Conservation (phyloP, 2,888 invertebrate species). For the Lepetodrilus schrolli region DNA sequence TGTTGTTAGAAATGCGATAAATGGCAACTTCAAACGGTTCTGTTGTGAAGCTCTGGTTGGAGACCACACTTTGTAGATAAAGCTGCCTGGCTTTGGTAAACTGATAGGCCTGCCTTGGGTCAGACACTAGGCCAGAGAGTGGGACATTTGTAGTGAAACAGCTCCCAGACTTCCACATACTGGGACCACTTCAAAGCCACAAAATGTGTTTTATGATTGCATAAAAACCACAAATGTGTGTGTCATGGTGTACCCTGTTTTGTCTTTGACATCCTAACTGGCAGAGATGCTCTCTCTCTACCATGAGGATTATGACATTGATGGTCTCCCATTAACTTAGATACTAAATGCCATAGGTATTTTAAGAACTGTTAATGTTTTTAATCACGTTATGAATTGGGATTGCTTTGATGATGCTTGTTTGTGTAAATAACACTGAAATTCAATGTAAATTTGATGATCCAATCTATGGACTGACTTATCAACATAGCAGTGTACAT, state of each 20-base stretch:
- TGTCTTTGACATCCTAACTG: conserved; percentile 23
- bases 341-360: too few species aligned
- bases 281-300: too few species aligned
- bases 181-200: conserved; percentile 6
- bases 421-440: background rate
- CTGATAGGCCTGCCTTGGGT: background rate
- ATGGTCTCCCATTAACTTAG: too few species aligned
- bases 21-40: conserved; percentile 14
- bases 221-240: too few species aligned
- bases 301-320: too few species aligned
- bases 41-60: background rate
- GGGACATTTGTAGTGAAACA: background rate
- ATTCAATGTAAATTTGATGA: conserved; percentile 10
- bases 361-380: too few species aligned
- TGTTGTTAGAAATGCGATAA: conserved; percentile 23
- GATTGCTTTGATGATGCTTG: background rate
- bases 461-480: too few species aligned
- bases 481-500: too few species aligned
- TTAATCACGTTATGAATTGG: conserved; percentile 9
- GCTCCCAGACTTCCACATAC: background rate
- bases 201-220: too few species aligned
- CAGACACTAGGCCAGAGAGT: background rate
- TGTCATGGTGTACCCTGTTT: too few species aligned
- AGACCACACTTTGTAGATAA: conserved; percentile 14
- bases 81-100: background rate